Evolutionary conservation across 53 echinoderm and acorn worm species (phyloP).

Genomic region (Zoroaster sp.): DNA sequence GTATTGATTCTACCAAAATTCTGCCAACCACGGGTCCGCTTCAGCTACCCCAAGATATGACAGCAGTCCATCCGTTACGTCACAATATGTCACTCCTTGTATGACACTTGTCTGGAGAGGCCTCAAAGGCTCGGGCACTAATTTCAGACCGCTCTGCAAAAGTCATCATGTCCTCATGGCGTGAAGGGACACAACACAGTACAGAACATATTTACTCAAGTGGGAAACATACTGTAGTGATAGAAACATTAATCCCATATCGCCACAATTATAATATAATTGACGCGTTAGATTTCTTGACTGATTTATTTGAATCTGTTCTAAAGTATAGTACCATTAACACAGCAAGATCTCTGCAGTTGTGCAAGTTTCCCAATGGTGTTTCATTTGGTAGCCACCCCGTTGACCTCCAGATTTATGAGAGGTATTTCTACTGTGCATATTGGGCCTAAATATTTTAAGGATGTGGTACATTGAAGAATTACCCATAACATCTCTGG

Average conservation of each 20-base stretch:
- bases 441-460: too few relatives aligned
- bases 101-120: slow-evolving; percentile 34
- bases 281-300: slow-evolving; percentile 30
- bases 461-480: too few relatives aligned
- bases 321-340: slow-evolving; percentile 59
- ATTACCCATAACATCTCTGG: too few relatives aligned
- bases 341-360: slow-evolving; percentile 52
- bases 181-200: slow-evolving; percentile 28
- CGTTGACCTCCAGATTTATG: slow-evolving; percentile 26
- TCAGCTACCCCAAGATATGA: slow-evolving; percentile 29
- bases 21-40: background rate
- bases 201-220: slow-evolving; percentile 12
- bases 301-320: slow-evolving; percentile 12
- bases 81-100: background rate
- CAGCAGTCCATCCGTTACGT: too few relatives aligned
- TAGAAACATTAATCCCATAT: slow-evolving; percentile 44
- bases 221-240: slow-evolving; percentile 43
- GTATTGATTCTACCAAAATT: slow-evolving; percentile 15
- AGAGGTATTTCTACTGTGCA: slow-evolving; percentile 58
- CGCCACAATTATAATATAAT: slow-evolving; percentile 11
- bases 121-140: background rate
- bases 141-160: slow-evolving; percentile 26
- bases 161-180: slow-evolving; percentile 41
- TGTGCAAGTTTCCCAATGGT: background rate
- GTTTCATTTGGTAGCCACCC: slow-evolving; percentile 2